Evolutionary conservation across 1,140 invertebrate species (phyloP), one percentile per base, ranked within the genome.

Genomic region (Lepidurus couesii): DNA sequence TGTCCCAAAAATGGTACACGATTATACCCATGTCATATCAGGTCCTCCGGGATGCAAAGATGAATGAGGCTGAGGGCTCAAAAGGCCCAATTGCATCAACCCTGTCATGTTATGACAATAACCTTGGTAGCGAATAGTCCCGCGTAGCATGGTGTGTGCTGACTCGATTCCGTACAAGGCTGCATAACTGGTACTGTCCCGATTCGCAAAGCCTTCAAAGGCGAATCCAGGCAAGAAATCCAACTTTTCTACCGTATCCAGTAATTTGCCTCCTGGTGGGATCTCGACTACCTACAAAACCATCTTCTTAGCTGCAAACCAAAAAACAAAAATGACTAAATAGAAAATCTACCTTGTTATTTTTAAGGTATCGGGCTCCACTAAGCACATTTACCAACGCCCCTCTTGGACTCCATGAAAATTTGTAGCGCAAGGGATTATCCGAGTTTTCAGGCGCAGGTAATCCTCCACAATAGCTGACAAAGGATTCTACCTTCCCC

Each of bases 151-250:
- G 0, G 97, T 99, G 44, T 91, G 89, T 0, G 94, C 95, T 82
- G 95, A 93, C 42, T 89, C 87, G 73, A 95, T 91, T 3, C 93
- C 95, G 84, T 99, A 99, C 0, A 95, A 86, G 26, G 93, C 88
- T 1, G 90, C 89, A 84, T 99, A 99, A 11, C 90, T 88, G 0
- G 93, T 95, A 74, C 96, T 98, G 83, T 99, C 97, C 80, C 98
- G 88, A 87, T 99, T 99, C 0, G 93, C 95, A 88, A 96, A 93
- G 8, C 96, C 97, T 88, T 99, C 97, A 21, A 99, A 87, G 42
- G 95, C 94, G 83, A 99, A 98, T 5, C 97, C 98, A 0, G 97
- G 97, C 53, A 99, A 85, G 83, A 99, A 99, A 82, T 96, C 90
- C 24, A 98, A 86, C 2, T 90, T 87, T 73, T 91, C 88, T 0